A percentile compares a stretch with the other conserved stretches of the same genome.
Evolutionary conservation across 1,140 invertebrate genomes (phyloP).

Genomic region (Plodia interpunctella): DNA sequence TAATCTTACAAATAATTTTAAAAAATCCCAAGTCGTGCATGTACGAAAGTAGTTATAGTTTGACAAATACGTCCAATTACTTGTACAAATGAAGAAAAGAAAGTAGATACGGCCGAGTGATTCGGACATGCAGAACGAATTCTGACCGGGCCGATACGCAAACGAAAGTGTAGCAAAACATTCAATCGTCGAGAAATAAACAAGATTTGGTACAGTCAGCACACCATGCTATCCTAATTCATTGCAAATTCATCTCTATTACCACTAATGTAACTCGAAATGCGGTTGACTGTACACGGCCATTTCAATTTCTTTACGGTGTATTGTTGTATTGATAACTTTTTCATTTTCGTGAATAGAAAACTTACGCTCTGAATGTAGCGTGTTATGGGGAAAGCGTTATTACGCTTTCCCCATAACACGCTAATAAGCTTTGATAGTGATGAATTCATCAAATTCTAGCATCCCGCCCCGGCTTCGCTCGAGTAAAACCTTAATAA

Average conservation of each 20-base stretch:
- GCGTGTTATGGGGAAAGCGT: background rate
- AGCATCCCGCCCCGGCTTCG: too few relatives aligned
- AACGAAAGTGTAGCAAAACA: slow-evolving; percentile 1
- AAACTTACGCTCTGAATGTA: too few relatives aligned
- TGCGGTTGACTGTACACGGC: too few relatives aligned
- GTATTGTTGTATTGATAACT: slow-evolving; percentile 17
- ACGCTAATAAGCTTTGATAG: too few relatives aligned
- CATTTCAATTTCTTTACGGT: slow-evolving; percentile 18
- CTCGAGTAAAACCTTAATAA: too few relatives aligned
- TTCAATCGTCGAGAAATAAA: background rate
- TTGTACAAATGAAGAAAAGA: background rate
- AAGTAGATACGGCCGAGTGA: background rate
- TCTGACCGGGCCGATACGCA: background rate
- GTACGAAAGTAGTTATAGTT: background rate
- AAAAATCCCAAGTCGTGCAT: too few relatives aligned
- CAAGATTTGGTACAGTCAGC: slow-evolving; percentile 25
- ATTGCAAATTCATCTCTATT: too few relatives aligned
- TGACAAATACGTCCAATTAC: background rate
- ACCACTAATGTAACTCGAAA: too few relatives aligned
- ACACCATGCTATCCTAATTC: too few relatives aligned
- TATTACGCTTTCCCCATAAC: too few relatives aligned
- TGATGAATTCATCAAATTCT: too few relatives aligned
- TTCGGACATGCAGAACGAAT: slow-evolving; percentile 8
- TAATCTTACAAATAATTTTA: too few relatives aligned
- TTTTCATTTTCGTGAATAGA: background rate